Conservation (phyloP, 2,888 invertebrate species). For the Drosophila fungiperda region DNA sequence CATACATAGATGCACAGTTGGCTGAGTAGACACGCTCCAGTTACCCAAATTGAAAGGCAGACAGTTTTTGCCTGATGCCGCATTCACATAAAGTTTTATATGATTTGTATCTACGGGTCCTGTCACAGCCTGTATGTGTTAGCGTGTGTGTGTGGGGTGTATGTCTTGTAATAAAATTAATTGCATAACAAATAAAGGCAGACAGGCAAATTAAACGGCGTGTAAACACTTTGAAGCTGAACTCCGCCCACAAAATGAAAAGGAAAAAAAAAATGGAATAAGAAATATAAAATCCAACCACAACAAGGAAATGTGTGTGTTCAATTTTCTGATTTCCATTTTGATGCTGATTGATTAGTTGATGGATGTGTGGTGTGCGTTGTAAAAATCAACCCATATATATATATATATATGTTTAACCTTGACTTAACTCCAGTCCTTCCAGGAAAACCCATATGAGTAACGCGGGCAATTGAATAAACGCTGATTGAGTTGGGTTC, state of each 20-base stretch:
- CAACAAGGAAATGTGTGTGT: constrained; percentile 40
- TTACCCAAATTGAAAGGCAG: constrained; percentile 64
- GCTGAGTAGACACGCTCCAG: constrained; percentile 55
- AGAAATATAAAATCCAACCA: constrained; percentile 23
- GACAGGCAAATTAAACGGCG: constrained; percentile 77
- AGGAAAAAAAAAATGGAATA: neutral
- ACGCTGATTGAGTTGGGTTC: constrained; percentile 57
- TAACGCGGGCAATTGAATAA: constrained; percentile 52
- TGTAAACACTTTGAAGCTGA: constrained; percentile 77
- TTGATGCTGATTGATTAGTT: constrained; percentile 71
- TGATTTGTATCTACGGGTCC: constrained; percentile 69
- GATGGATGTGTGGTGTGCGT: constrained; percentile 39
- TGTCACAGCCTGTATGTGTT: constrained; percentile 3
- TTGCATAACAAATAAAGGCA: constrained; percentile 76
- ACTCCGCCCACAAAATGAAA: neutral
- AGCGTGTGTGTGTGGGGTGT: neutral
- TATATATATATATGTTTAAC: constrained; percentile 25
- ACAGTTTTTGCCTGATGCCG: constrained; percentile 54
- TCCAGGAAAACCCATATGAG: constrained; percentile 37
- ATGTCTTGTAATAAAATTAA: constrained; percentile 71
- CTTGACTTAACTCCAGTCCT: constrained; percentile 33
- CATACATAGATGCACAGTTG: constrained; percentile 42
- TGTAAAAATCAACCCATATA: constrained; percentile 10
- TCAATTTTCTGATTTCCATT: constrained; percentile 59
- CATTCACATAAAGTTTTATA: constrained; percentile 67